Percentiles rank a stretch among this genome's conserved stretches.
These are phyloP conservation scores for Muricea muricata DNA, from an alignment of 92 coral and sea anemone species.

Conservation along the genomic window DNA sequence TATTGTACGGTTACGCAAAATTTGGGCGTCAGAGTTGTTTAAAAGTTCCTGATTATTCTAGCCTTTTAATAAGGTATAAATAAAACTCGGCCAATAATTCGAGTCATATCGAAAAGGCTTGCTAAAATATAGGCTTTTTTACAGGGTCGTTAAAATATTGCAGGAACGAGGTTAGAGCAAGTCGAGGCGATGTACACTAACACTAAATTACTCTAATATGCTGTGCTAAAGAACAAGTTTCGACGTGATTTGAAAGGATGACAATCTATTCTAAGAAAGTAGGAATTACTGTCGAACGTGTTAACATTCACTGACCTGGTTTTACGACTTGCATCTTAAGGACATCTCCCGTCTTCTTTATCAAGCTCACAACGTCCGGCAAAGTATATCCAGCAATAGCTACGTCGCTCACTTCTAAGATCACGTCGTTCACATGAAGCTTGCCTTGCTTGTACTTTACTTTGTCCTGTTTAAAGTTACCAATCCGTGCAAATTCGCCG, in stretches of 20 bases:
- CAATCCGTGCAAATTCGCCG: slow-evolving; percentile 89
- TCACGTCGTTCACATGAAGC: slow-evolving; percentile 78
- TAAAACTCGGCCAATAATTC: neutral
- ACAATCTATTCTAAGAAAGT: neutral
- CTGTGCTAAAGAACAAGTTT: neutral
- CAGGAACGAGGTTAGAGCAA: neutral
- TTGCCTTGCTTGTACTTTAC: slow-evolving; percentile 86
- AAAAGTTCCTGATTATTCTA: neutral
- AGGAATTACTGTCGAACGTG: too few species aligned
- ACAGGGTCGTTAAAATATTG: neutral
- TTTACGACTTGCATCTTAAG: slow-evolving; percentile 82
- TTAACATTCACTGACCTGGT: slow-evolving; percentile 66
- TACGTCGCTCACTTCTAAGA: slow-evolving; percentile 80
- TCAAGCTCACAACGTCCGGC: slow-evolving; percentile 84
- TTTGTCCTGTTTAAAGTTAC: slow-evolving; percentile 89
- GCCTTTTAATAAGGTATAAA: neutral
- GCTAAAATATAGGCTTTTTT: neutral
- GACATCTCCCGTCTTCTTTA: slow-evolving; percentile 86
- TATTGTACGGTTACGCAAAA: neutral
- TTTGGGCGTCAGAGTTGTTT: neutral
- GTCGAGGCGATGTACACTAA: neutral
- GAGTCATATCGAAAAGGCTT: neutral
- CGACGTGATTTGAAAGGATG: neutral
- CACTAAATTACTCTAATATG: too few species aligned
- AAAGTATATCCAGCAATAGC: slow-evolving; percentile 94